These are phyloP conservation scores for Microplitis mediator DNA, from an alignment of 1,140 invertebrate genomes.

Conservation along the genomic window DNA sequence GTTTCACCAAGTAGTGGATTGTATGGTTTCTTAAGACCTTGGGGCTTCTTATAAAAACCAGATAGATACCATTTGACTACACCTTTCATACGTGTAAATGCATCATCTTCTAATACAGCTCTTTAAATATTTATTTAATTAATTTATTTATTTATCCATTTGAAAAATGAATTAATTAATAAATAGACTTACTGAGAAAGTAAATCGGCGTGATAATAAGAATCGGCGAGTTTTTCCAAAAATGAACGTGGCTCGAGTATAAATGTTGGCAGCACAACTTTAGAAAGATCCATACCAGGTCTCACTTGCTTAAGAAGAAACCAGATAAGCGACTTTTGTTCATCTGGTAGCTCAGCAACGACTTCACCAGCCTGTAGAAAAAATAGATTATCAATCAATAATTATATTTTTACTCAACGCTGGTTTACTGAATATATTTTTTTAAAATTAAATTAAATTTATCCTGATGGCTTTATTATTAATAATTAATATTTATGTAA, in stretches of 20 bases:
- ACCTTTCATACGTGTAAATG: slow-evolving; percentile 87
- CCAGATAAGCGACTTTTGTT: slow-evolving; percentile 95
- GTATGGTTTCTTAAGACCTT: slow-evolving; percentile 95
- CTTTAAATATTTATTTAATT: slow-evolving; percentile 60
- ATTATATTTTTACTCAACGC: background rate
- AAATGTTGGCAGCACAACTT: slow-evolving; percentile 90
- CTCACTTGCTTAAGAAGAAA: slow-evolving; percentile 92
- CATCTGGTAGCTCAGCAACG: slow-evolving; percentile 90
- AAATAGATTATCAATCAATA: slow-evolving; percentile 11
- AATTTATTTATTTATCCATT: slow-evolving; percentile 11
- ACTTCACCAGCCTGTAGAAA: slow-evolving; percentile 78
- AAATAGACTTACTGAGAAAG: slow-evolving; percentile 74
- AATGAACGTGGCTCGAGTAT: slow-evolving; percentile 92
- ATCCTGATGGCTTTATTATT: no score
- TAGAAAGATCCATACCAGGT: slow-evolving; percentile 95
- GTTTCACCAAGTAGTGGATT: slow-evolving; percentile 93
- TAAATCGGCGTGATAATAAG: slow-evolving; percentile 92
- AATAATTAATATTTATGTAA: no score
- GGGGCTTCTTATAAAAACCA: slow-evolving; percentile 87
- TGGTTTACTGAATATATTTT: no score
- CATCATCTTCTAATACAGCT: slow-evolving; percentile 84
- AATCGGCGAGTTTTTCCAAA: slow-evolving; percentile 90
- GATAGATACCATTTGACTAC: slow-evolving; percentile 90
- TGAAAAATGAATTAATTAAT: background rate
- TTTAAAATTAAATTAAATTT: no score